Evolutionary conservation across 2,797 vertebrate species (phyloP), one percentile per base, ranked within the genome.

Genomic region (Pachyuromys duprasi): DNA sequence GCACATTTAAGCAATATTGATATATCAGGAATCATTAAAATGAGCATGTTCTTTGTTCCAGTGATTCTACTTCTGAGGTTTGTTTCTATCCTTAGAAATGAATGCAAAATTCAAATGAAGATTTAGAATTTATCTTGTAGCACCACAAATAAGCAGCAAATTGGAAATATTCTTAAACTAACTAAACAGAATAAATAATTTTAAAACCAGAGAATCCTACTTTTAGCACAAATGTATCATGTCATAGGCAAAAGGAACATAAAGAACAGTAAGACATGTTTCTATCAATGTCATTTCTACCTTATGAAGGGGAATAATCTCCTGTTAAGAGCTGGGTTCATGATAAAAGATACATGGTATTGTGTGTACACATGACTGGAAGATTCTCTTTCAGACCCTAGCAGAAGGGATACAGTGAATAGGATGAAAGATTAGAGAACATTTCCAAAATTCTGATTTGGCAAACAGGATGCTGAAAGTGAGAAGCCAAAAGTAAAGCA

Each of bases 61-160:
- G n/a, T 90, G 86, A 36, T 86, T 84, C 39, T 20, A 63, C 80
- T 87, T 89, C 60, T 93, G 36, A 28, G 1, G 3, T 72, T 90
- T 79, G 70, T 39, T 89, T 88, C 60, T 90, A 81, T 76, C 75
- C 49, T 39, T 60, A 76, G 33, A 36, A 88, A 72, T 95, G 24
- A 95, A 76, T 36, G 33, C 1, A 74, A 89, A 83, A 89, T 80
- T 84, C 45, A 88, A 84, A 69, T 92, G 70, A 89, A 93, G 28
- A 87, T 65, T 63, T 81, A 75, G 57, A 22, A 31, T 70, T 65
- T 55, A 3, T 6, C 81, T 94, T 91, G 63, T 0, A 89, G 62
- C 53, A 90, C 88, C 80, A 76, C 31, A 53, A 81, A 60, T 63
- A 96, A 82, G 26, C 55, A 92, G 18, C 36, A 84, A 91, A 83